Conservation (phyloP, 2,113 vertebrate species). For the Piaya cayana region DNA sequence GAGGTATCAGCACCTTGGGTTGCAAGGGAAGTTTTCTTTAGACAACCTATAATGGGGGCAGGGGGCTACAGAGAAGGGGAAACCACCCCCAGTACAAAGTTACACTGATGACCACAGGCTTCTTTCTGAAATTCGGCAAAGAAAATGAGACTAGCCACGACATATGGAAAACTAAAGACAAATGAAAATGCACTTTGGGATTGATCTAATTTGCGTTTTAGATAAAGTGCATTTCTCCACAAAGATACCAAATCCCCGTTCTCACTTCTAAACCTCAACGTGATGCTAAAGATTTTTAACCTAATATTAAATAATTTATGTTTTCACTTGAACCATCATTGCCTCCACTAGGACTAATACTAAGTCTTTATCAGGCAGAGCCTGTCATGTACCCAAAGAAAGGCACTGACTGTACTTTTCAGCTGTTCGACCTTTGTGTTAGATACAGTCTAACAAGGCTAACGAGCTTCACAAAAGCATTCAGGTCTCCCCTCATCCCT, state of each 20-base stretch:
- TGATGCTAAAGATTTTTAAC: background rate
- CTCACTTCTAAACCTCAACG: background rate
- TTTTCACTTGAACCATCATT: background rate
- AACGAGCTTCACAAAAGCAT: background rate
- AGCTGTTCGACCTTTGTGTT: background rate
- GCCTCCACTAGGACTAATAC: background rate
- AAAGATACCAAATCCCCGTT: background rate
- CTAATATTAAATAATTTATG: background rate
- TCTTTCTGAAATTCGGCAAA: background rate
- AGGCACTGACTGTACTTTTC: background rate
- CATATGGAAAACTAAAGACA: background rate
- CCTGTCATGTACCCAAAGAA: background rate
- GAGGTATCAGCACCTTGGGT: background rate
- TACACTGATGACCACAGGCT: background rate
- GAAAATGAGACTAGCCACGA: background rate
- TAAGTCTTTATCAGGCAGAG: background rate
- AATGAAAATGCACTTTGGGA: background rate
- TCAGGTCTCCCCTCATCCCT: background rate
- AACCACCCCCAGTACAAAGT: background rate
- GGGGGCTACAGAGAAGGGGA: background rate
- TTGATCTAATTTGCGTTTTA: conserved; percentile 15
- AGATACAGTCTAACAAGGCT: background rate
- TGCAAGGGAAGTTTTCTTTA: background rate
- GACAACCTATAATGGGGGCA: background rate
- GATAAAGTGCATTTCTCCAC: background rate